These are phyloP conservation scores for Coranthus polyacanthus DNA, from an alignment of 2,797 vertebrate genomes.

Conservation along the genomic window DNA sequence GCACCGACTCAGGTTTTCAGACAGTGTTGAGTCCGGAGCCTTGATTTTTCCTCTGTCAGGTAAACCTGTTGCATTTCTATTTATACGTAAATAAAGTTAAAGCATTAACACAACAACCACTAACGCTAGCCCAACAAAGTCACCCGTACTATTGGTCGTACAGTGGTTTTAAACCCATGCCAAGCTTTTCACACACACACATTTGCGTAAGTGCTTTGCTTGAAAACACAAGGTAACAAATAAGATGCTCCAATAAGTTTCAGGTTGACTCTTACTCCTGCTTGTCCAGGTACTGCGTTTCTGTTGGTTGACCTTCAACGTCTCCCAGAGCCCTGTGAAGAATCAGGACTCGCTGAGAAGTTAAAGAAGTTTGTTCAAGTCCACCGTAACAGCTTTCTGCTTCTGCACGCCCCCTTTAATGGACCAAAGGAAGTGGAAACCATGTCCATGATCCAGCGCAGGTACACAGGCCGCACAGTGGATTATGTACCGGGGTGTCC, in stretches of 20 bases:
- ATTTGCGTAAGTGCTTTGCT: no score
- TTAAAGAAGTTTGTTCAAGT: slow-evolving; percentile 89
- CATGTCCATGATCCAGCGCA: slow-evolving; percentile 89
- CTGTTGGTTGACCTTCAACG: slow-evolving; percentile 87
- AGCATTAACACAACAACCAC: no score
- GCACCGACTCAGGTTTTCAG: slow-evolving; percentile 90
- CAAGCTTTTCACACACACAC: no score
- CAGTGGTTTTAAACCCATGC: no score
- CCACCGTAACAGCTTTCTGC: slow-evolving; percentile 92
- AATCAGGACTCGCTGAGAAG: slow-evolving; percentile 76
- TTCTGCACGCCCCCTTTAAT: slow-evolving; percentile 88
- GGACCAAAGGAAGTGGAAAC: slow-evolving; percentile 85
- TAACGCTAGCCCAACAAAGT: neutral
- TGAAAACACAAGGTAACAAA: no score
- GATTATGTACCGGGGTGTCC: no score
- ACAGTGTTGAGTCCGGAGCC: slow-evolving; percentile 85
- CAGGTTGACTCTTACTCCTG: no score
- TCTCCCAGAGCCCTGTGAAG: slow-evolving; percentile 71
- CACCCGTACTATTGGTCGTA: no score
- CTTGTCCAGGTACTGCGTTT: slow-evolving; percentile 90
- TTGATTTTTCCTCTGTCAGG: slow-evolving; percentile 94
- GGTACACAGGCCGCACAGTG: slow-evolving; percentile 85
- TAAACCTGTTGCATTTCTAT: slow-evolving; percentile 65
- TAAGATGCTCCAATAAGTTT: no score
- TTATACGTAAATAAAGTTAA: no score